These are phyloP conservation scores for Percina caprodes DNA, from an alignment of 2,113 vertebrate species.

Conservation along the genomic window DNA sequence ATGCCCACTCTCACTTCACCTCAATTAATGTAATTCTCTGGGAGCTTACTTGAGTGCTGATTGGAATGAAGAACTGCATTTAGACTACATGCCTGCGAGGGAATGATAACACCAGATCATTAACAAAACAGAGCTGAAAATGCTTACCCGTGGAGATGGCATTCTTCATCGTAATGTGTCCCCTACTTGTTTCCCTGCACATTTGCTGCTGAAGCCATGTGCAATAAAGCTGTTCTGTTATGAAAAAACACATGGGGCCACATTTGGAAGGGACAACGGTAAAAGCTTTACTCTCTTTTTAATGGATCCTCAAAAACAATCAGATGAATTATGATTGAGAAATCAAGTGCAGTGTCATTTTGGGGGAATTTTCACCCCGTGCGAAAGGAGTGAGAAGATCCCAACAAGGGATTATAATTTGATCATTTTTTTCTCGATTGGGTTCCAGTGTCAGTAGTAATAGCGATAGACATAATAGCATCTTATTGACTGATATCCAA, in stretches of 20 bases:
- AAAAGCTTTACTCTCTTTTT: conserved; percentile 1
- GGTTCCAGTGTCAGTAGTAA: conserved; percentile 57
- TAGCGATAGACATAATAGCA: conserved; percentile 58
- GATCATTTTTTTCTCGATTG: conserved; percentile 57
- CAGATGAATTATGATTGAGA: not conserved
- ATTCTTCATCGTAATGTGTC: conserved; percentile 66
- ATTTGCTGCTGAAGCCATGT: conserved; percentile 27
- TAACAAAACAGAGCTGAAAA: conserved; percentile 64
- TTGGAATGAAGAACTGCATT: conserved; percentile 66
- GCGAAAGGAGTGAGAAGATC: not conserved
- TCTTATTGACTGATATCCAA: conserved; percentile 56
- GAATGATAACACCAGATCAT: conserved; percentile 75
- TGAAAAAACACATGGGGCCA: not conserved
- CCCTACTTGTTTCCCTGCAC: conserved; percentile 20
- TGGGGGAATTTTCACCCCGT: not conserved
- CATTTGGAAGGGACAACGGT: not conserved
- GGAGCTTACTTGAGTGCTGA: conserved; percentile 59
- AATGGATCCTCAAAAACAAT: conserved; percentile 13
- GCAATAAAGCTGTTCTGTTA: not conserved
- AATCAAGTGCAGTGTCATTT: conserved; percentile 16
- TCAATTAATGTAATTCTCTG: conserved; percentile 73
- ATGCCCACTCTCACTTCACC: conserved; percentile 56
- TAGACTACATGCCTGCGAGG: conserved; percentile 64
- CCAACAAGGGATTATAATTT: conserved; percentile 53
- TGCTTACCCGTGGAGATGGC: conserved; percentile 51